Evolutionary conservation across 1,140 invertebrate genomes (phyloP).

Genomic region (Sinonovacula constricta): DNA sequence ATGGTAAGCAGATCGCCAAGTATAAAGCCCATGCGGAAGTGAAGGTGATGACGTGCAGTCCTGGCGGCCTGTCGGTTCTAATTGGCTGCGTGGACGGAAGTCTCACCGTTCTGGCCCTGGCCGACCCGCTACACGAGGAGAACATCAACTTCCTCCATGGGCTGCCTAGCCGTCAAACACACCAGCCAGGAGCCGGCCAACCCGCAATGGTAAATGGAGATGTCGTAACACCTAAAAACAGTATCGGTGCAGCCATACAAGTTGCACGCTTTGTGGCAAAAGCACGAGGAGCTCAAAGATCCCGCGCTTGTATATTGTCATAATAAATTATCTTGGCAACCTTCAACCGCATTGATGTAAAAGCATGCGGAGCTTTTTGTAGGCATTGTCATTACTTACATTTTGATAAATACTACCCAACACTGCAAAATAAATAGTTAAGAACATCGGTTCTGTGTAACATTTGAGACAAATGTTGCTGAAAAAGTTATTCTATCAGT

Average conservation of each 20-base stretch:
- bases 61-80: slow-evolving; percentile 88
- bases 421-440: too few relatives aligned
- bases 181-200: slow-evolving; percentile 38
- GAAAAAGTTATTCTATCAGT: too few relatives aligned
- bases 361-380: too few relatives aligned
- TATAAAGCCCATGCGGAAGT: slow-evolving; percentile 95
- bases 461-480: too few relatives aligned
- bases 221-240: slow-evolving; percentile 59
- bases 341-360: too few relatives aligned
- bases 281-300: slow-evolving; percentile 70
- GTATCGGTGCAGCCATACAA: slow-evolving; percentile 71
- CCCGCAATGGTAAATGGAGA: slow-evolving; percentile 57
- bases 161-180: slow-evolving; percentile 65
- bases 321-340: too few relatives aligned
- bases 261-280: slow-evolving; percentile 75
- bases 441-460: too few relatives aligned
- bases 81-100: slow-evolving; percentile 96
- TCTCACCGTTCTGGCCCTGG: slow-evolving; percentile 93
- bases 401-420: too few relatives aligned
- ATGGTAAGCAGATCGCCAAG: slow-evolving; percentile 94
- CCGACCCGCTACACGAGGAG: slow-evolving; percentile 84
- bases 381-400: too few relatives aligned
- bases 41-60: slow-evolving; percentile 89
- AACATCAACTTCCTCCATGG: slow-evolving; percentile 70
- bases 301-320: slow-evolving; percentile 72